phyloP scores from a whole-genome alignment of 1,140 invertebrate genomes.

The Drosophila repletoides region DNA sequence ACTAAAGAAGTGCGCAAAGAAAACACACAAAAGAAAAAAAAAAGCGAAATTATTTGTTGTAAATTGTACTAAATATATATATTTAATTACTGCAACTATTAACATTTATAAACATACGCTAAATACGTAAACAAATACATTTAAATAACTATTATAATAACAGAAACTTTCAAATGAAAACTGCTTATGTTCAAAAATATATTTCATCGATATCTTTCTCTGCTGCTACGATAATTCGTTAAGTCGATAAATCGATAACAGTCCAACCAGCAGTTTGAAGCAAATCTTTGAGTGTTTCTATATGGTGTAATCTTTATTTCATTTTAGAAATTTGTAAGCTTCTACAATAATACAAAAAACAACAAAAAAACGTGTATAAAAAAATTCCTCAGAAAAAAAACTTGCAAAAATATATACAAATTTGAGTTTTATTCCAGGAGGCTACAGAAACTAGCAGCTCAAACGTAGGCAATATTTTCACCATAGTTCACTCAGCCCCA shows the following conservation, averaged over 20 bases:
- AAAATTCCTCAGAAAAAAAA: conserved; percentile 55
- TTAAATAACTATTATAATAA: conserved; percentile 49
- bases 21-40: conserved; percentile 41
- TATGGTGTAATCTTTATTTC: conserved; percentile 61
- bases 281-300: conserved; percentile 51
- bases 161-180: conserved; percentile 36
- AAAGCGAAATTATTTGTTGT: conserved; percentile 69
- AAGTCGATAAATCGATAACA: no score
- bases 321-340: conserved; percentile 64
- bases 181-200: conserved; percentile 46
- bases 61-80: conserved; percentile 64
- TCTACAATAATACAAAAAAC: conserved; percentile 49
- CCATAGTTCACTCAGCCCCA: background rate
- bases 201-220: conserved; percentile 31
- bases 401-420: conserved; percentile 32
- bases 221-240: no score
- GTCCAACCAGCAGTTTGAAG: no score
- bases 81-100: conserved; percentile 39
- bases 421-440: background rate
- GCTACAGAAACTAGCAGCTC: background rate
- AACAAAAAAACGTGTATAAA: conserved; percentile 50
- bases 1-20: conserved; percentile 19
- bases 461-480: background rate
- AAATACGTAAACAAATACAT: conserved; percentile 43
- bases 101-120: conserved; percentile 25